Evolutionary conservation across 2,113 vertebrate genomes (phyloP).

Genomic region (Ciconia maguari): DNA sequence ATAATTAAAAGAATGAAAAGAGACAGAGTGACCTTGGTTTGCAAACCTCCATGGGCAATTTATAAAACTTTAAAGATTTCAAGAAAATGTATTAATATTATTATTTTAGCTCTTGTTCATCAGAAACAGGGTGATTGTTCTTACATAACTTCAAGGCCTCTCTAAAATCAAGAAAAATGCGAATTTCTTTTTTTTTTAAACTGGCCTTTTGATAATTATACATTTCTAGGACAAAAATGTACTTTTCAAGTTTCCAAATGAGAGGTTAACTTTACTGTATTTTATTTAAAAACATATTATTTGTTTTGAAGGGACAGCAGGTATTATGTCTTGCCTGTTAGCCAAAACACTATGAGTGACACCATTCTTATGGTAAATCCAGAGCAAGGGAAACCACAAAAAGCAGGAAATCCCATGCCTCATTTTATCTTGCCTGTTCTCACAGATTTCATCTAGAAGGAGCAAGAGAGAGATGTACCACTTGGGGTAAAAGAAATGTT

Average conservation of each 20-base stretch:
- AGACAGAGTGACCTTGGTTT: slow-evolving; percentile 55
- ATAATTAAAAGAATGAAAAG: slow-evolving; percentile 64
- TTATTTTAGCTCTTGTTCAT: slow-evolving; percentile 33
- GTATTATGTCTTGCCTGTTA: background rate
- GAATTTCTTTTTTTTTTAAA: background rate
- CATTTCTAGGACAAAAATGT: background rate
- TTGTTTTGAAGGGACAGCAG: background rate
- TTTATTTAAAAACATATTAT: background rate
- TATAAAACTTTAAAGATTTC: slow-evolving; percentile 46
- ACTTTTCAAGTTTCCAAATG: background rate
- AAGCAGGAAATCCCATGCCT: background rate
- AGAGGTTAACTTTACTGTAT: background rate
- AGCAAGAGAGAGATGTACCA: background rate
- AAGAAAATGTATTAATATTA: slow-evolving; percentile 13
- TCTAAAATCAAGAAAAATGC: slow-evolving; percentile 1
- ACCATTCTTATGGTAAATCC: background rate
- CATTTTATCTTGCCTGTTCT: background rate
- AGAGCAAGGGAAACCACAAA: background rate
- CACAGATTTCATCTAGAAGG: background rate
- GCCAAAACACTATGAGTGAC: background rate
- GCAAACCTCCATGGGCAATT: slow-evolving; percentile 38
- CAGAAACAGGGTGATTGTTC: slow-evolving; percentile 5
- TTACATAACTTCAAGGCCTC: background rate
- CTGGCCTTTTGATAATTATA: background rate
- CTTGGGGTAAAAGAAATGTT: background rate